phyloP scores from a whole-genome alignment of 1,140 invertebrate species.

The Melanaphis sacchari region DNA sequence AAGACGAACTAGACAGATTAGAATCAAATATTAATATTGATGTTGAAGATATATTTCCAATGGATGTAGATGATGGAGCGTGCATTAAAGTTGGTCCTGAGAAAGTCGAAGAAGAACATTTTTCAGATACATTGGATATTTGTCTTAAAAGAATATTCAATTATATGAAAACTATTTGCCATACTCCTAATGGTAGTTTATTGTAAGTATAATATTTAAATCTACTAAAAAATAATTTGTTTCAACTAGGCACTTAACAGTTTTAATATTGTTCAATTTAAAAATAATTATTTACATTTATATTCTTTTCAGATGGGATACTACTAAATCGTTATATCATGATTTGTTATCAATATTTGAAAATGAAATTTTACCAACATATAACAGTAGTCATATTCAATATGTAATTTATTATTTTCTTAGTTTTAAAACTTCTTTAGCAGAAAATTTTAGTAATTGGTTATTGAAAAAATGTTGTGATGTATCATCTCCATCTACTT shows the following conservation, averaged over 20 bases:
- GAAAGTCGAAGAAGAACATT: slow-evolving; percentile 64
- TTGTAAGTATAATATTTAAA: slow-evolving; percentile 16
- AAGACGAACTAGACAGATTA: slow-evolving; percentile 66
- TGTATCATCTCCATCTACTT: slow-evolving; percentile 70
- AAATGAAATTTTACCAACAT: slow-evolving; percentile 75
- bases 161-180: slow-evolving; percentile 68
- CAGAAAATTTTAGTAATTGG: slow-evolving; percentile 74
- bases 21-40: slow-evolving; percentile 63
- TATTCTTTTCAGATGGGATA: slow-evolving; percentile 62
- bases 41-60: slow-evolving; percentile 65
- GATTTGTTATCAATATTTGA: slow-evolving; percentile 70
- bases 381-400: slow-evolving; percentile 78
- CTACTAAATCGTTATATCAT: slow-evolving; percentile 61
- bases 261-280: neutral
- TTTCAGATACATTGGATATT: slow-evolving; percentile 70
- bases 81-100: slow-evolving; percentile 62
- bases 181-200: slow-evolving; percentile 59
- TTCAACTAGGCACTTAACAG: neutral
- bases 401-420: slow-evolving; percentile 81
- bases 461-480: slow-evolving; percentile 79
- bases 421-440: slow-evolving; percentile 72
- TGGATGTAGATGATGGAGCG: slow-evolving; percentile 65
- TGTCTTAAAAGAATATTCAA: slow-evolving; percentile 71
- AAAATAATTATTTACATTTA: neutral
- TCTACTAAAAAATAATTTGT: neutral